These are phyloP conservation scores for Acomys russatus DNA, from an alignment of 2,797 vertebrate species.

Conservation along the genomic window DNA sequence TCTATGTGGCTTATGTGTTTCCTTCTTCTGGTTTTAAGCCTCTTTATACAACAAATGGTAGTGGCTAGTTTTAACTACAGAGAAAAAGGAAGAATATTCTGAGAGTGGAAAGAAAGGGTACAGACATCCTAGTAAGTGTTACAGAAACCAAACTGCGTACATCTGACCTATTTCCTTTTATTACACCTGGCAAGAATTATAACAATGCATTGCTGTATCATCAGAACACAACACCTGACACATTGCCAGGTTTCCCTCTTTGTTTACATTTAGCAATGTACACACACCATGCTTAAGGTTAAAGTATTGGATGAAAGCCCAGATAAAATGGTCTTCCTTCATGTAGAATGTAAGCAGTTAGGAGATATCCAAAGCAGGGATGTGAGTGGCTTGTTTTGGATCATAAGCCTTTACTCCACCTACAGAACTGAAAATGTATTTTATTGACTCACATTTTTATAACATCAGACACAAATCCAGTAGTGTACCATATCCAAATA, in stretches of 20 bases:
- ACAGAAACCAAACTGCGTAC: conserved; percentile 30
- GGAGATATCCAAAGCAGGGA: background rate
- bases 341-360: conserved; percentile 8
- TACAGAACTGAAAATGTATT: background rate
- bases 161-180: conserved; percentile 28
- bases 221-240: conserved; percentile 24
- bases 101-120: too few species aligned
- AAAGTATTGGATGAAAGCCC: conserved; percentile 36
- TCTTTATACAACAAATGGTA: background rate
- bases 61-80: conserved; percentile 29
- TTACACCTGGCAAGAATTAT: background rate
- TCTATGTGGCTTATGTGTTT: background rate
- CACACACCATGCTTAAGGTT: conserved; percentile 46
- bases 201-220: background rate
- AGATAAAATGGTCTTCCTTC: background rate
- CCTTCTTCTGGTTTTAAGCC: background rate
- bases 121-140: conserved; percentile 11
- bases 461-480: conserved; percentile 45
- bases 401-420: background rate
- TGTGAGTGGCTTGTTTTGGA: background rate
- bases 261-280: conserved; percentile 53
- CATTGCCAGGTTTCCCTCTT: conserved; percentile 15
- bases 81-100: background rate
- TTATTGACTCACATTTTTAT: background rate
- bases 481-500: background rate